A percentile compares a stretch with the other conserved stretches of the same genome.
Evolutionary conservation across 2,797 vertebrate genomes (phyloP).

Genomic region (Poeciliopsis paucimaculata): DNA sequence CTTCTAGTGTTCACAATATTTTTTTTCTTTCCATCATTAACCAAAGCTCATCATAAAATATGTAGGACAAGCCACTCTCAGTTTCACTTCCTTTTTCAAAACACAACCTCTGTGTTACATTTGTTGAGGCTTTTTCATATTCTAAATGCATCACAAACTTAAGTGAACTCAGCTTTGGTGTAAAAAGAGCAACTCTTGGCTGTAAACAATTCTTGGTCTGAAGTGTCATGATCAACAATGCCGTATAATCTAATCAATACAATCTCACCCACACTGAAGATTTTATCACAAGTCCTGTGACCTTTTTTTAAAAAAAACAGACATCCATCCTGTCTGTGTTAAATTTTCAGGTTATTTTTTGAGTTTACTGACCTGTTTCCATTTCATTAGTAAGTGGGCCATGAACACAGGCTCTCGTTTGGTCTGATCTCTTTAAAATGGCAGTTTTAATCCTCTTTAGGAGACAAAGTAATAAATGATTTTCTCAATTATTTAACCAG

Average conservation of each 20-base stretch:
- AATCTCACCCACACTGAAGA: background rate
- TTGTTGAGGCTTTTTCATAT: background rate
- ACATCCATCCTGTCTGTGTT: constrained; percentile 35
- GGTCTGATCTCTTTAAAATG: constrained; percentile 35
- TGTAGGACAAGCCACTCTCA: background rate
- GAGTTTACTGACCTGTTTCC: constrained; percentile 71
- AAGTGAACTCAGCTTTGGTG: background rate
- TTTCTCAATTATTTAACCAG: constrained; percentile 5
- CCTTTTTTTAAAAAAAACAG: constrained; percentile 16
- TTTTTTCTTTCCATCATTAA: background rate
- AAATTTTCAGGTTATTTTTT: constrained; percentile 43
- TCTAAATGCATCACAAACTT: background rate
- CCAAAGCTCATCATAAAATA: background rate
- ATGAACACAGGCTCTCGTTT: constrained; percentile 49
- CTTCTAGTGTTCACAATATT: background rate
- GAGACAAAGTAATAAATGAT: background rate
- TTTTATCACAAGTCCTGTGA: background rate
- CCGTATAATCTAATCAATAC: background rate
- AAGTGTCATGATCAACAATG: background rate
- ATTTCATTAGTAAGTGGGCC: constrained; percentile 69
- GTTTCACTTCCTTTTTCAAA: background rate
- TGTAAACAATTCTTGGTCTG: background rate
- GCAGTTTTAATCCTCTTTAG: constrained; percentile 9
- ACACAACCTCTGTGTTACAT: background rate
- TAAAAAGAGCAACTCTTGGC: background rate